phyloP scores from a whole-genome alignment of 2,888 invertebrate species.

The Xestia ashworthii region DNA sequence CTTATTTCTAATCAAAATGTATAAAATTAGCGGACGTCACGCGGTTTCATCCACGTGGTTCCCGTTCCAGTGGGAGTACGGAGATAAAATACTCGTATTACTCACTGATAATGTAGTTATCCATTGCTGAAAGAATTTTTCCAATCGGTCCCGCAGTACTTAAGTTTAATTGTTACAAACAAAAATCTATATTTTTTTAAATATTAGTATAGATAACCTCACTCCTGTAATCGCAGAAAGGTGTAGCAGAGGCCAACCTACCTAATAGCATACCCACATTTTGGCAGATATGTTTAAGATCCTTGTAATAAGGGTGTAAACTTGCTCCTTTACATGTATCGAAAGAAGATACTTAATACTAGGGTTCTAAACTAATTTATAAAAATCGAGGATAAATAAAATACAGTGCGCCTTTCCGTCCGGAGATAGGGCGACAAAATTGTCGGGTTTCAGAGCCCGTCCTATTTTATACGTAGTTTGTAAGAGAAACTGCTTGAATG shows the following conservation, averaged over 20 bases:
- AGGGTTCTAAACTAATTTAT: conserved; percentile 19
- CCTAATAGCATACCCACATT: too few species aligned
- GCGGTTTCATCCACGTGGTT: too few species aligned
- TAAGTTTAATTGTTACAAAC: too few species aligned
- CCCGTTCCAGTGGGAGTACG: too few species aligned
- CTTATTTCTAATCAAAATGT: too few species aligned
- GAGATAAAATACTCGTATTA: too few species aligned
- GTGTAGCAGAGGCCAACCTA: neutral
- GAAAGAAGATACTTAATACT: neutral
- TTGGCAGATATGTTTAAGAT: neutral
- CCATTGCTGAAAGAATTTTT: too few species aligned
- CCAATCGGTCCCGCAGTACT: too few species aligned
- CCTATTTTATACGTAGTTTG: conserved; percentile 57
- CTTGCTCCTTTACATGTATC: neutral
- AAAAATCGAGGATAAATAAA: conserved; percentile 55
- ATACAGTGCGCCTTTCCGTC: conserved; percentile 34
- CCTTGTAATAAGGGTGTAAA: neutral
- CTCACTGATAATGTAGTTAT: too few species aligned
- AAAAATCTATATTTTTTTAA: too few species aligned
- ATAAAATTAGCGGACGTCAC: too few species aligned
- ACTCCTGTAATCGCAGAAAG: neutral
- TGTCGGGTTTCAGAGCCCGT: conserved; percentile 49
- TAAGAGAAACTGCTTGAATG: neutral
- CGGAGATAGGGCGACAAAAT: conserved; percentile 55
- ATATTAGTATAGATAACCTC: neutral